phyloP scores from a whole-genome alignment of 2,888 invertebrate species.

The Caenorhabditis japonica region DNA sequence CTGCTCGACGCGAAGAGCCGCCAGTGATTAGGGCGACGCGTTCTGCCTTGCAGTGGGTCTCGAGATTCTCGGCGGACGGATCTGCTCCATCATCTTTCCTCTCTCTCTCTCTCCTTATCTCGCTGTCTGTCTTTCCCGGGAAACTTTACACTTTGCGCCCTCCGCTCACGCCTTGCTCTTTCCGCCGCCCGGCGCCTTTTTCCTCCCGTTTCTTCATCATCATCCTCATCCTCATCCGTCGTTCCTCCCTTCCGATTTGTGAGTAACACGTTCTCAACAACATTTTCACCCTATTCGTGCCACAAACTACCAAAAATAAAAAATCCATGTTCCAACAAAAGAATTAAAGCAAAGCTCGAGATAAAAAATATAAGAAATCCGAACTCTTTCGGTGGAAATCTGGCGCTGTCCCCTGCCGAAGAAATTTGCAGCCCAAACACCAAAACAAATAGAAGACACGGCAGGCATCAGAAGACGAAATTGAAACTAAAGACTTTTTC shows the following conservation, averaged over 20 bases:
- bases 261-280: slow-evolving; percentile 50
- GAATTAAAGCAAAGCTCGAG: not conserved
- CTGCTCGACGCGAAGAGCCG: slow-evolving; percentile 14
- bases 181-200: slow-evolving; percentile 6
- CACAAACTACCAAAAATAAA: not conserved
- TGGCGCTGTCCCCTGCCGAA: too few relatives aligned
- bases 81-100: too few relatives aligned
- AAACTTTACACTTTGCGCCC: slow-evolving; percentile 46
- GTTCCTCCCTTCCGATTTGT: slow-evolving; percentile 46
- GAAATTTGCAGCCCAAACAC: too few relatives aligned
- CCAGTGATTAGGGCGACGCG: slow-evolving; percentile 31
- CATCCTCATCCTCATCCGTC: too few relatives aligned
- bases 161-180: slow-evolving; percentile 35
- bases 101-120: slow-evolving; percentile 10
- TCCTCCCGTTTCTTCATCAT: slow-evolving; percentile 9
- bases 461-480: slow-evolving; percentile 10
- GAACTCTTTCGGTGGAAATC: slow-evolving; percentile 39
- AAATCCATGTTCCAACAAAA: not conserved
- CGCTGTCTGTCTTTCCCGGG: slow-evolving; percentile 19
- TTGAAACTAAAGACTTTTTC: slow-evolving; percentile 38
- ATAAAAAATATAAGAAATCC: slow-evolving; percentile 7
- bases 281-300: slow-evolving; percentile 12
- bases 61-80: too few relatives aligned
- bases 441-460: slow-evolving; percentile 27
- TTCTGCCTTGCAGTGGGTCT: too few relatives aligned